phyloP scores from a whole-genome alignment of 2,888 invertebrate genomes.

The Cephus spinipes region DNA sequence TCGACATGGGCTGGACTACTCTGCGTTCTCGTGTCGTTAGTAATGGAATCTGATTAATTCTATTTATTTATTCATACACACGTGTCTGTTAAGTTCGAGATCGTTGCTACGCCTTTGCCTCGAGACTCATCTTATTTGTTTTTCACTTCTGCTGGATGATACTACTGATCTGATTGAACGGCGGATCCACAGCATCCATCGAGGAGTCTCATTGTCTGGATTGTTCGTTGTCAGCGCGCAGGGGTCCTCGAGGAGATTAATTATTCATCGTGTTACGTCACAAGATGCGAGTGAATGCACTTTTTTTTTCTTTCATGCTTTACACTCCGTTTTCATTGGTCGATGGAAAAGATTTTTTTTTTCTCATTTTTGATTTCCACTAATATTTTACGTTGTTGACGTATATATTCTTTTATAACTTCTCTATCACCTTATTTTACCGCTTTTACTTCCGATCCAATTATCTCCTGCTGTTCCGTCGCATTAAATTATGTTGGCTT shows the following conservation, averaged over 20 bases:
- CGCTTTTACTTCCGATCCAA: constrained; percentile 44
- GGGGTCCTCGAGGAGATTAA: background rate
- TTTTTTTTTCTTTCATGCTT: background rate
- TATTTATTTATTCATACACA: background rate
- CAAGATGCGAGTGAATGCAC: background rate
- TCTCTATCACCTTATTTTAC: background rate
- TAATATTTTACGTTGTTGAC: background rate
- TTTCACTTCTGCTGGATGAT: background rate
- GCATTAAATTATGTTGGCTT: constrained; percentile 51
- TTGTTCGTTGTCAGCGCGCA: background rate
- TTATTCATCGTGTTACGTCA: background rate
- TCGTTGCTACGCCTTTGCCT: background rate
- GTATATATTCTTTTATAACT: background rate
- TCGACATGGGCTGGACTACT: constrained; percentile 71
- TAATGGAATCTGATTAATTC: constrained; percentile 32
- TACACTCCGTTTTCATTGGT: too few species aligned
- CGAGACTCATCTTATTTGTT: background rate
- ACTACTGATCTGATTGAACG: background rate
- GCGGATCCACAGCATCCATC: background rate
- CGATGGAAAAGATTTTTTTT: background rate
- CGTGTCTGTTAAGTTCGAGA: background rate
- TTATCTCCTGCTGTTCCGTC: constrained; percentile 40
- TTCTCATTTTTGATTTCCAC: background rate
- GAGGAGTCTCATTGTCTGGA: background rate
- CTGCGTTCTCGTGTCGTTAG: constrained; percentile 72